Percentiles rank a stretch among this genome's conserved stretches.
Conservation (phyloP, 2,797 vertebrate genomes). For the Ammospiza maritima region DNA sequence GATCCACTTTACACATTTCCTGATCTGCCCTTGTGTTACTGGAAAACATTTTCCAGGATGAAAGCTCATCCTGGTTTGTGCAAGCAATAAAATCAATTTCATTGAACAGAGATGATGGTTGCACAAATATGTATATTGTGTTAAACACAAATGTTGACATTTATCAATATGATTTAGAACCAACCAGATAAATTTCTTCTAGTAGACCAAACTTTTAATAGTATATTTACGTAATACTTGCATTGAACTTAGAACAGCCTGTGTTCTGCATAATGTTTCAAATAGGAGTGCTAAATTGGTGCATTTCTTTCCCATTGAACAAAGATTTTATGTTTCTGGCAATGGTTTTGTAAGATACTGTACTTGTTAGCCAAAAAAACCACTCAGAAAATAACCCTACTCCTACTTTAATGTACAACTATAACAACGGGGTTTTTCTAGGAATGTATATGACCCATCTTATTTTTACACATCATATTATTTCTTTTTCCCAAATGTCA, state of each 20-base stretch:
- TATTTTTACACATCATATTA: neutral
- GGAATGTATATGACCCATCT: neutral
- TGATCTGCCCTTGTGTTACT: conserved; percentile 30
- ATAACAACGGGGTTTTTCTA: neutral
- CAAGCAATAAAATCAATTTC: conserved; percentile 49
- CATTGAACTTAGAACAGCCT: neutral
- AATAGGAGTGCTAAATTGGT: conserved; percentile 18
- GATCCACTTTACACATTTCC: conserved; percentile 58
- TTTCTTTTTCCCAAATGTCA: neutral
- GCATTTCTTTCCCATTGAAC: conserved; percentile 14
- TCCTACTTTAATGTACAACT: conserved; percentile 53
- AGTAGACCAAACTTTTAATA: neutral
- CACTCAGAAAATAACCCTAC: conserved; percentile 42
- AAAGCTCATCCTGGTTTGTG: conserved; percentile 6
- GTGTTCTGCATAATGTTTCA: conserved; percentile 30
- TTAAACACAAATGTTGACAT: conserved; percentile 1
- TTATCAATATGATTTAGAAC: conserved; percentile 5
- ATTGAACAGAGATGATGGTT: neutral
- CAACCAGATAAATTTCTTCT: neutral
- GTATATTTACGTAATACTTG: neutral
- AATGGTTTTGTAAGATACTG: conserved; percentile 21
- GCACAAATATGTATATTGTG: neutral
- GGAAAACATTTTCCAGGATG: conserved; percentile 22
- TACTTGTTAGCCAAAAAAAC: conserved; percentile 37
- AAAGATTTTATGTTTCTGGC: conserved; percentile 57